Percentiles rank a stretch among this genome's conserved stretches.
phyloP scores from a whole-genome alignment of 2,113 vertebrate genomes.

The Seriola quinqueradiata region DNA sequence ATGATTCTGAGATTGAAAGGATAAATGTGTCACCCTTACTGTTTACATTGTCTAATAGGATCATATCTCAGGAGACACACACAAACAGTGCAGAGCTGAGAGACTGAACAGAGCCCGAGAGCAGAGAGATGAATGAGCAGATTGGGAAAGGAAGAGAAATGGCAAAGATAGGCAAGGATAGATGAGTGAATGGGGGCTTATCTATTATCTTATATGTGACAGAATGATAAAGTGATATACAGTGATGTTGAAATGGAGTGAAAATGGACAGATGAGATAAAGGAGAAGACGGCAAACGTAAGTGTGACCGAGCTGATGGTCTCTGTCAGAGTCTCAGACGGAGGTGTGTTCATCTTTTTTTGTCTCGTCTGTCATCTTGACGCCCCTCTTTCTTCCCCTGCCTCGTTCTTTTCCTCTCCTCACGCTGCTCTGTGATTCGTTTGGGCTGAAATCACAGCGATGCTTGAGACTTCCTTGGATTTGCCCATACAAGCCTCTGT shows the following conservation, averaged over 20 bases:
- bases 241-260: slow-evolving; percentile 51
- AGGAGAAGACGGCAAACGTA: slow-evolving; percentile 27
- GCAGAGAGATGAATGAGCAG: slow-evolving; percentile 50
- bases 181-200: slow-evolving; percentile 51
- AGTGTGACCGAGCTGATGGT: slow-evolving; percentile 56
- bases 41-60: slow-evolving; percentile 42
- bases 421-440: background rate
- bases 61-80: slow-evolving; percentile 36
- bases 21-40: slow-evolving; percentile 1
- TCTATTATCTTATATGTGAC: slow-evolving; percentile 53
- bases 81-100: slow-evolving; percentile 17
- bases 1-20: slow-evolving; percentile 10
- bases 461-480: slow-evolving; percentile 18
- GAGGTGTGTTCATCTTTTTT: slow-evolving; percentile 29
- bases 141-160: slow-evolving; percentile 45
- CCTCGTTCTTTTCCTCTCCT: background rate
- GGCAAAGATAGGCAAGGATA: slow-evolving; percentile 38
- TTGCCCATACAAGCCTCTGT: background rate
- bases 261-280: slow-evolving; percentile 51
- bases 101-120: slow-evolving; percentile 42
- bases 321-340: slow-evolving; percentile 35
- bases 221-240: slow-evolving; percentile 55
- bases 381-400: background rate
- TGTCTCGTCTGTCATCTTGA: background rate
- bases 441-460: background rate